Percentiles rank a stretch among this genome's conserved stretches.
phyloP scores from a whole-genome alignment of 2,113 vertebrate genomes.

The Nannospalax galili region DNA sequence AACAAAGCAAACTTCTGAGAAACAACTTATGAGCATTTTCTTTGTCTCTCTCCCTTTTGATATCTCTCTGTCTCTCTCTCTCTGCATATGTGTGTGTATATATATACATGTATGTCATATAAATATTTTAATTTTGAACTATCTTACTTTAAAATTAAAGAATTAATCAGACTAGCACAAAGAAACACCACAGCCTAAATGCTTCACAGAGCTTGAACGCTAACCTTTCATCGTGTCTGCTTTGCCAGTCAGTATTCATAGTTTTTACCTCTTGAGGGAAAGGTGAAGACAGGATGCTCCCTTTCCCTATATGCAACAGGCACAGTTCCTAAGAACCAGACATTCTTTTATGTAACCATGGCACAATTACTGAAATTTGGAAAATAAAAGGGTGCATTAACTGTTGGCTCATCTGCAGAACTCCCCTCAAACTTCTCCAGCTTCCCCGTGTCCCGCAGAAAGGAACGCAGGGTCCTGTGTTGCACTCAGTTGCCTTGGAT shows the following conservation, averaged over 20 bases:
- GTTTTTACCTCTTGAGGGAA: not conserved
- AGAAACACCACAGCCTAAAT: not conserved
- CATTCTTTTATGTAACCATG: not conserved
- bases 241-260: not conserved
- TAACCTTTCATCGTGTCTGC: not conserved
- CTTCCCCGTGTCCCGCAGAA: not conserved
- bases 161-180: not conserved
- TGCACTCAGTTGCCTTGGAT: not conserved
- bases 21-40: not conserved
- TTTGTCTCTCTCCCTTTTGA: accelerated
- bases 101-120: not conserved
- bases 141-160: not conserved
- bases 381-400: not conserved
- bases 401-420: not conserved
- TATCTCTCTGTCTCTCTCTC: accelerated
- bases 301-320: not conserved
- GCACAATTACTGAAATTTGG: not conserved
- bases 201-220: not conserved
- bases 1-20: not conserved
- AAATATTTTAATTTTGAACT: not conserved
- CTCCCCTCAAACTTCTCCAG: not conserved
- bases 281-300: not conserved
- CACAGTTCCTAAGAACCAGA: not conserved
- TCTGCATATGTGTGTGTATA: accelerated
- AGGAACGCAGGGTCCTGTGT: too few relatives aligned